phyloP scores from a whole-genome alignment of 2,797 vertebrate species.

The Eulemur rubriventer region DNA sequence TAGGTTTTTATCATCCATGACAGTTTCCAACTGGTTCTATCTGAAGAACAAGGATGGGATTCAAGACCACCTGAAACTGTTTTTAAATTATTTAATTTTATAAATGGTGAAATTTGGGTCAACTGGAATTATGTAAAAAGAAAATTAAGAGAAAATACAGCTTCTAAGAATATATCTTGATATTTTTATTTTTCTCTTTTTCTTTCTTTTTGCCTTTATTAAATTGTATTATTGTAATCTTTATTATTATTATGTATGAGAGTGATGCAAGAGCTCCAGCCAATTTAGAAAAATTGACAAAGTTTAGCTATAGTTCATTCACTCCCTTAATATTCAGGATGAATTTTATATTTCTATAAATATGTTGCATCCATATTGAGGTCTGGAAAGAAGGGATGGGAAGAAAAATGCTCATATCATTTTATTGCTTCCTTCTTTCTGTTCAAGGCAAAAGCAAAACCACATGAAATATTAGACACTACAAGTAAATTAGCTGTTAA shows the following conservation, averaged over 20 bases:
- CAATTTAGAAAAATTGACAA: conserved; percentile 50
- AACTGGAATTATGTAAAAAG: neutral
- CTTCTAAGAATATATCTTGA: neutral
- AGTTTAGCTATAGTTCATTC: neutral
- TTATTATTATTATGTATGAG: neutral
- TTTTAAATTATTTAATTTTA: neutral
- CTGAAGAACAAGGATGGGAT: neutral
- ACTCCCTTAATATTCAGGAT: conserved; percentile 36
- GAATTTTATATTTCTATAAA: conserved; percentile 50
- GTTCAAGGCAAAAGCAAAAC: conserved; percentile 50
- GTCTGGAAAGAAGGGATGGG: conserved; percentile 40
- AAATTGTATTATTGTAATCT: neutral
- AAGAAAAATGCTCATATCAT: conserved; percentile 45
- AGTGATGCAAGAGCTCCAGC: neutral
- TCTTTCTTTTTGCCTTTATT: neutral
- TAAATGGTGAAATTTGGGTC: neutral
- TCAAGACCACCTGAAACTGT: neutral
- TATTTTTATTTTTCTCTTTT: neutral
- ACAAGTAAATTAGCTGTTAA: conserved; percentile 67
- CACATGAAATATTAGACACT: conserved; percentile 17
- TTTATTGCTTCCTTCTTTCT: conserved; percentile 39
- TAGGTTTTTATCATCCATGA: neutral
- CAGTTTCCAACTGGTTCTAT: conserved; percentile 4
- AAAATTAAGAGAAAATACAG: neutral
- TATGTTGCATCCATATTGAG: conserved; percentile 50